Conservation (phyloP, 1,140 invertebrate genomes). For the Drosophila burlai region DNA sequence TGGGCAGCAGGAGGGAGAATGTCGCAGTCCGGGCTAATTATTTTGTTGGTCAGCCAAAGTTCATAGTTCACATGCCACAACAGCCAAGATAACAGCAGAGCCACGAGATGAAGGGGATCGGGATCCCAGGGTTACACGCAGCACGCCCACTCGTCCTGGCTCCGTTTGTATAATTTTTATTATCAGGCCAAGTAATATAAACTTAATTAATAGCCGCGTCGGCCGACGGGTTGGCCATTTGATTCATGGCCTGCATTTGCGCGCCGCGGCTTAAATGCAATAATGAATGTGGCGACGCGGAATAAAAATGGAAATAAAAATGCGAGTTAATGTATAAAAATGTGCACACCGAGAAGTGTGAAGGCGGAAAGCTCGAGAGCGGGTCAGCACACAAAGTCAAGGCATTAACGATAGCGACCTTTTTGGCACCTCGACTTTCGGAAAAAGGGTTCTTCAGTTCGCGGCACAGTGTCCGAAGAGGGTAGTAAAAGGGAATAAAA, state of each 20-base stretch:
- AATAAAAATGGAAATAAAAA: conserved; percentile 31
- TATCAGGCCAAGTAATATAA: conserved; percentile 74
- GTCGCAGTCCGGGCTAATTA: conserved; percentile 69
- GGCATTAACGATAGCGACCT: conserved; percentile 32
- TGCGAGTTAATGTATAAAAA: conserved; percentile 17
- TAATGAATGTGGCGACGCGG: conserved; percentile 55
- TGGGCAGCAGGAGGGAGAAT: neutral
- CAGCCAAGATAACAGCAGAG: conserved; percentile 4
- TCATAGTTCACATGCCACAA: conserved; percentile 75
- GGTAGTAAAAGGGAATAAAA: neutral
- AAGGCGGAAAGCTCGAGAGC: conserved; percentile 23
- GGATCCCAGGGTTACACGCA: conserved; percentile 2
- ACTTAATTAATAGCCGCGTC: conserved; percentile 72
- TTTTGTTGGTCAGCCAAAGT: conserved; percentile 79
- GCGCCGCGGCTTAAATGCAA: conserved; percentile 59
- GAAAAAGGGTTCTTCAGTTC: neutral
- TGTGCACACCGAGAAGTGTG: conserved; percentile 25
- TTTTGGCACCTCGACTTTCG: conserved; percentile 25
- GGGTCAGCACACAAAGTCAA: conserved; percentile 32
- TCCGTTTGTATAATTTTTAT: conserved; percentile 71
- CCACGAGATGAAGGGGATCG: neutral
- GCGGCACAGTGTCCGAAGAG: neutral
- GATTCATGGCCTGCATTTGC: conserved; percentile 75
- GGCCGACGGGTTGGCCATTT: conserved; percentile 41
- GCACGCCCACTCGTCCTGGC: conserved; percentile 16